Evolutionary conservation across 2,888 invertebrate species (phyloP), one percentile per base, ranked within the genome.

Genomic region (Melanotus villosus): DNA sequence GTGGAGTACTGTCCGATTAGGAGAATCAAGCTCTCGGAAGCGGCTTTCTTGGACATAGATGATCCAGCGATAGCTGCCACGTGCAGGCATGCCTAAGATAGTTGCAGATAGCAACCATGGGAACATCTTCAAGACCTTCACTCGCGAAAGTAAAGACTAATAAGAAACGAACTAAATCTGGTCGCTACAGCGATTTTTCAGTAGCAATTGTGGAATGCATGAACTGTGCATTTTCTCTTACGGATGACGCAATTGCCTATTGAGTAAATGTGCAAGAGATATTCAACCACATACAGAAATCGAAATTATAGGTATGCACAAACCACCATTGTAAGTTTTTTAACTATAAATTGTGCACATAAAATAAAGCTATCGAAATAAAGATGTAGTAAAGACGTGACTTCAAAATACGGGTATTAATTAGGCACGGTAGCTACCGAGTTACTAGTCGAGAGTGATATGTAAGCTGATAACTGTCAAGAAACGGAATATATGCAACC

Each of bases 31-130:
- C 71, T 70, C 68, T 74, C 68, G 72, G 68, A 73, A 73, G 72
- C 72, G 71, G 69, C 71, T 41, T 67, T 64, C 66, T 66, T 66
- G 60, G 57, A 58, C 66, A 69, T 62, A 74, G 82, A 83, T 82
- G 81, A 80, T 81, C 80, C 78, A 57, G 52, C 80, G 83, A 80
- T 80, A 77, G 71, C 73, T 74, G 77, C 82, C 84, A 83, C 83
- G 83, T 83, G 84, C 82, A 83, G 80, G 82, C 83, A 84, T 80
- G 82, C 81, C 81, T 67, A 64, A 72, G 76, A 75, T 75, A 76
- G 65, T 65, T 34, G 30, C 30, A 38, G 73, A 73, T 73, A 74
- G 71, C 69, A 75, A 70, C 74, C 75, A 73, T 77, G 77, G 75
- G 77, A 77, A 77, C 75, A 67, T 68, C 72, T 69, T 67, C 63